Evolutionary conservation across 2,797 vertebrate species (phyloP), one percentile per base, ranked within the genome.

Genomic region (Oreochromis mossambicus): DNA sequence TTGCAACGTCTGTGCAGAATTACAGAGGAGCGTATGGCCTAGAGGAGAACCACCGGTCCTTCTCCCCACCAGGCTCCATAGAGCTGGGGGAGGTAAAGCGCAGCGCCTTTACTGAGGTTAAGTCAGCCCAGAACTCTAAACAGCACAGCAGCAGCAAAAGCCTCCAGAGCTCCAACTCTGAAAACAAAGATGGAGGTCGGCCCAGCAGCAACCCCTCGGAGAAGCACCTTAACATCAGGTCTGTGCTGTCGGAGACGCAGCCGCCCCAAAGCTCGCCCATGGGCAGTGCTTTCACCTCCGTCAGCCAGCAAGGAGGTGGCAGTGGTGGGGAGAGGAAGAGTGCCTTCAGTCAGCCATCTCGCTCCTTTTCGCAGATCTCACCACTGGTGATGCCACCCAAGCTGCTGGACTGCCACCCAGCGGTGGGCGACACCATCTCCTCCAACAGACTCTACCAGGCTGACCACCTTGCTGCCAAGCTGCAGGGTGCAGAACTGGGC

Each of bases 81-180:
- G 97, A 97, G 75, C 94, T 94, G 0, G 92, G 95, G 0, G 97
- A 97, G 87, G 96, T 94, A 48, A 99, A 99, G 88, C 96, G 98
- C 87, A 99, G 98, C 94, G 98, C 98, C 89, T 99, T 99, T 95
- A 98, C 98, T 9, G 98, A 99, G 92, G 98, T 99, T 90, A 98
- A 98, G 91, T 93, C 95, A 2, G 34, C 93, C 3, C 96, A 97
- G 63, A 92, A 90, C 87, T 91, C 95, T 63, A 97, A 96, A 75
- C 95, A 96, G 56, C 92, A 95, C 79, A 2, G 93, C 41, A 66
- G 86, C 80, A 86, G 54, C 92, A 97, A 96, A 50, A 95, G 87
- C 91, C 94, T 95, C 5, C 91, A 88, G 63, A 94, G 93, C 86
- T 54, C 95, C 86, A 96, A 97, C 92, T 85, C 94, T 0, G 98